Conservation (phyloP, 2,888 invertebrate genomes). For the Apotomis betuletana region DNA sequence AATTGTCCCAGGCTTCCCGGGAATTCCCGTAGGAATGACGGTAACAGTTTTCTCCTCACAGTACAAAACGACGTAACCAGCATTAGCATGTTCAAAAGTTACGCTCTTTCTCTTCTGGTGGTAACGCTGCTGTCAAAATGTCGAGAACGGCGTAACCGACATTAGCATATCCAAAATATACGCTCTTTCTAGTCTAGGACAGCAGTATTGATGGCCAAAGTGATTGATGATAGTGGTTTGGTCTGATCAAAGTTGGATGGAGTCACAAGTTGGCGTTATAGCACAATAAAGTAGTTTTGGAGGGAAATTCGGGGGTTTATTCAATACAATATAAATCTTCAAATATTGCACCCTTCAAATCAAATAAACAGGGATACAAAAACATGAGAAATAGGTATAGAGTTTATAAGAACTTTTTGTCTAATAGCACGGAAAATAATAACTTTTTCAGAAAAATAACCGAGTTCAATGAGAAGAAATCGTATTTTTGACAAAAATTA, state of each 20-base stretch:
- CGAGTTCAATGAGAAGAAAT: no score
- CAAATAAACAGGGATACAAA: no score
- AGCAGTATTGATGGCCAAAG: background rate
- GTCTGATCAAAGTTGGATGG: conserved; percentile 18
- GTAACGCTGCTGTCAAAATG: background rate
- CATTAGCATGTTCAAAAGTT: background rate
- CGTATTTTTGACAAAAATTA: no score
- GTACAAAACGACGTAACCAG: background rate
- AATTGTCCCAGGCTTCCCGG: background rate
- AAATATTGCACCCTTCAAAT: no score
- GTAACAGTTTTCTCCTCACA: background rate
- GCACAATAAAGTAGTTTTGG: background rate
- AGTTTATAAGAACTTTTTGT: no score
- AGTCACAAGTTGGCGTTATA: background rate
- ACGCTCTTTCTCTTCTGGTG: background rate
- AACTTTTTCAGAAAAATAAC: no score
- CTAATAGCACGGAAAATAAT: no score
- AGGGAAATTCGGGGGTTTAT: no score
- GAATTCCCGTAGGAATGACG: background rate
- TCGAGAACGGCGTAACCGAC: background rate
- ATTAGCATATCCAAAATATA: background rate
- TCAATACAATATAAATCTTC: no score
- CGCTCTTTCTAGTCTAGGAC: background rate
- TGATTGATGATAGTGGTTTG: conserved; percentile 12
- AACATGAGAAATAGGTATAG: no score